Evolutionary conservation across 2,888 invertebrate species (phyloP).

Genomic region (Sericinus montela): DNA sequence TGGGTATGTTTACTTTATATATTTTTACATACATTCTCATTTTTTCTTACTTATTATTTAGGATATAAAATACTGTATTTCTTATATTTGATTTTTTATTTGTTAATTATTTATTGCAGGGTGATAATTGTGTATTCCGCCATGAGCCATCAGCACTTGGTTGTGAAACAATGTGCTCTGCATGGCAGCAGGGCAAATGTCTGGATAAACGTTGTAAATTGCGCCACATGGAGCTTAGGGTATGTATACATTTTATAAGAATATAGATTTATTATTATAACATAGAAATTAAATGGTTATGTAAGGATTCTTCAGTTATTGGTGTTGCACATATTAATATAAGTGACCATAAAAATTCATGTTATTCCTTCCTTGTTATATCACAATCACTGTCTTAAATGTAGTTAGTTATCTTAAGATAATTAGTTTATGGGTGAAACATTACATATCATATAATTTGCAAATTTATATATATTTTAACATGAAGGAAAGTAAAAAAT

Average conservation of each 20-base stretch:
- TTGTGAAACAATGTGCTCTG: constrained; percentile 88
- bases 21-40: background rate
- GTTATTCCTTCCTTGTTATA: too few species aligned
- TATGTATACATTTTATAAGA: constrained; percentile 67
- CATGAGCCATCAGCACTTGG: constrained; percentile 91
- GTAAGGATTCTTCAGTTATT: too few species aligned
- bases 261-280: background rate
- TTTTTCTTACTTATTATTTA: background rate
- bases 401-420: too few species aligned
- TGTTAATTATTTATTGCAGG: constrained; percentile 68
- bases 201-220: constrained; percentile 87
- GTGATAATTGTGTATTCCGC: constrained; percentile 88
- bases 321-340: too few species aligned
- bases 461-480: too few species aligned
- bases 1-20: background rate
- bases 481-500: too few species aligned
- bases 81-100: background rate
- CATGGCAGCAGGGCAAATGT: constrained; percentile 91
- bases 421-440: too few species aligned
- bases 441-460: too few species aligned
- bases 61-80: background rate
- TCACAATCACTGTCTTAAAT: too few species aligned
- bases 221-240: constrained; percentile 91
- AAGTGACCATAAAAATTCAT: too few species aligned
- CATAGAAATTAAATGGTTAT: too few species aligned